Base-by-base conservation (phyloP, 37 sponge, comb jelly and placozoan genomes). In the Spongilla lacustris region DNA sequence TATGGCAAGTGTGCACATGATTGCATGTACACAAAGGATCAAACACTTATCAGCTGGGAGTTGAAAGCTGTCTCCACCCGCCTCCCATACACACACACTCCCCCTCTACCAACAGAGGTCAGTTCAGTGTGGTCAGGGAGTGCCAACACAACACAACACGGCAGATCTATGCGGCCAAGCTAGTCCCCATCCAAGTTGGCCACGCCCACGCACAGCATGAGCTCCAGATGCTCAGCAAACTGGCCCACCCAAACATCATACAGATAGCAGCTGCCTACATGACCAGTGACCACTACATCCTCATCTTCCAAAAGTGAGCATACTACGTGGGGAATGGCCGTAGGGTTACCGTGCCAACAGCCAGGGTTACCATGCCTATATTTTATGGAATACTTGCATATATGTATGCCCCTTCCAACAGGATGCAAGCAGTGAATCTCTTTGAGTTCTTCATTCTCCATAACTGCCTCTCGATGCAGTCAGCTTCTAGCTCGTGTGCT, bases 221-320 rank as follows among this genome's bases (percentile, higher is more conserved):
- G 50, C 80, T 94, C 24, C 69, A 80, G 58, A 94, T 94, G 30
- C 70, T 94, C 33, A 24, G 71, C 23, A 25, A 76, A 0, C 73
- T 94, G 4, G 32, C 70, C 37, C 94, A 94, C 75, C 88, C 88
- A 34, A 77, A 86, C 74, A 76, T 91, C 35, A 71, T 82, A 29
- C 75, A 80, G 29, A 30, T 90, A 70, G 75, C 48, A 19, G 83
- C 87, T 27, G 88, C 80, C 27, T 90, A 90, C 74, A 36, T 76
- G 26, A 76, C 85, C 21, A 68, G 84, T 11, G 6, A 79, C 28
- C 50, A 83, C 37, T 88, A 71, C 71, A 81, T 87, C 77, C 22
- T 94, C 23, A 67, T 94, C 19, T 77, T 84, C 31, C 88, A 90
- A 68, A 69, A 50, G 94, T 94, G 35, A 93, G 92, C 81, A 48